phyloP scores from a whole-genome alignment of 2,888 invertebrate species.

The Thymelicus acteon region DNA sequence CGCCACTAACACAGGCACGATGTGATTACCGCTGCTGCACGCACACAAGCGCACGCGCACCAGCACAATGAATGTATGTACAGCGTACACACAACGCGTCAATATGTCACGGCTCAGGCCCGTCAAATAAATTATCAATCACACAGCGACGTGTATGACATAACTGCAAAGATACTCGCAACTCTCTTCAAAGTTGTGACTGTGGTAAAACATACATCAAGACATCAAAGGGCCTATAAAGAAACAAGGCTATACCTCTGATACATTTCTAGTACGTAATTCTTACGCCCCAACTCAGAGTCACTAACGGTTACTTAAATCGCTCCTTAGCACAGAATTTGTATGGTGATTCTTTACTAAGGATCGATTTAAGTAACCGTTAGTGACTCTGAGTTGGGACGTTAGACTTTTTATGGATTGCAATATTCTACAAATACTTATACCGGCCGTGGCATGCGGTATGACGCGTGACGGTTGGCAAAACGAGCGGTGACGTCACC shows the following conservation, averaged over 20 bases:
- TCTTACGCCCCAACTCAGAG: no score
- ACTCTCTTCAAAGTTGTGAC: background rate
- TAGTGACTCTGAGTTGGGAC: no score
- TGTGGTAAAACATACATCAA: no score
- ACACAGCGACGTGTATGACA: background rate
- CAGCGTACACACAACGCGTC: background rate
- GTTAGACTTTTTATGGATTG: background rate
- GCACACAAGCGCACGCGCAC: background rate
- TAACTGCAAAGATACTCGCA: background rate
- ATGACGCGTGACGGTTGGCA: constrained; percentile 13
- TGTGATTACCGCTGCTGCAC: background rate
- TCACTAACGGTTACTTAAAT: no score
- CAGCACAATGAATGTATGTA: background rate
- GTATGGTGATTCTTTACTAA: no score
- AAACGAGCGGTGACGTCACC: constrained; percentile 59
- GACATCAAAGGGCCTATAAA: no score
- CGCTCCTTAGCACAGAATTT: no score
- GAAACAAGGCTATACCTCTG: no score
- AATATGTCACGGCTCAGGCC: constrained; percentile 17
- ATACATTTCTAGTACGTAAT: no score
- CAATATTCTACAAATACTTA: background rate
- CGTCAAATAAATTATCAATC: constrained; percentile 16
- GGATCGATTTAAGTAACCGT: no score
- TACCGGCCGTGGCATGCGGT: background rate
- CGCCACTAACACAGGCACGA: background rate